Conservation (phyloP, 2,113 vertebrate genomes). For the Gallinago paraguaiae region DNA sequence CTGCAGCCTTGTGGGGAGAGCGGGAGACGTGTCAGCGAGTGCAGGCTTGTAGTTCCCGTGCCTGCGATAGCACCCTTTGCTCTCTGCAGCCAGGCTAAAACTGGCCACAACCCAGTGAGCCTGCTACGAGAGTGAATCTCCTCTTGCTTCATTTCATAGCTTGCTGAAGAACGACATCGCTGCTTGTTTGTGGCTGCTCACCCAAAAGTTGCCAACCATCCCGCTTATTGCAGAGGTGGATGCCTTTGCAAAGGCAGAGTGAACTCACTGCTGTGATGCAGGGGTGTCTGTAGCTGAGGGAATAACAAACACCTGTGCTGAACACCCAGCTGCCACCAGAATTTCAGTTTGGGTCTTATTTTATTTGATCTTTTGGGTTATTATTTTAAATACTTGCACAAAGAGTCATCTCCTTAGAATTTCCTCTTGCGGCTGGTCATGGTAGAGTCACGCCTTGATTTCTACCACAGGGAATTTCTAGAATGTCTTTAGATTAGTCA, state of each 20-base stretch:
- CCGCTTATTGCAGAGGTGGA: not conserved
- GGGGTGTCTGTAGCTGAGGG: not conserved
- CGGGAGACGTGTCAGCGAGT: not conserved
- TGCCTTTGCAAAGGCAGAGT: not conserved
- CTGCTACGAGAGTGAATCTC: not conserved
- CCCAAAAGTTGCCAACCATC: not conserved
- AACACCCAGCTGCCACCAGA: not conserved
- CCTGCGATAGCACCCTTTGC: not conserved
- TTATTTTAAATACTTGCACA: not conserved
- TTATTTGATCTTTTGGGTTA: not conserved
- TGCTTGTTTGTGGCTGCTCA: not conserved
- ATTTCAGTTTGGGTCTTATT: not conserved
- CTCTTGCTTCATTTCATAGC: not conserved
- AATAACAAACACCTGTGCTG: not conserved
- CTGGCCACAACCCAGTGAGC: not conserved
- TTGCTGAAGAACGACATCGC: not conserved
- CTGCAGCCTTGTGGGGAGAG: not conserved
- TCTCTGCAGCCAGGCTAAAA: not conserved
- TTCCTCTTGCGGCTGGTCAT: not conserved
- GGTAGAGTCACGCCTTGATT: not conserved
- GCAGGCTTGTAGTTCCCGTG: not conserved
- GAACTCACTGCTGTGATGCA: not conserved
- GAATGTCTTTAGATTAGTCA: conserved; percentile 20
- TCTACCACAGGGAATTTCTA: conserved; percentile 13
- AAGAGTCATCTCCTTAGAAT: conserved; percentile 19